Evolutionary conservation across 2,888 invertebrate species (phyloP), one percentile per base, ranked within the genome.

Genomic region (Xanthia icteritia): DNA sequence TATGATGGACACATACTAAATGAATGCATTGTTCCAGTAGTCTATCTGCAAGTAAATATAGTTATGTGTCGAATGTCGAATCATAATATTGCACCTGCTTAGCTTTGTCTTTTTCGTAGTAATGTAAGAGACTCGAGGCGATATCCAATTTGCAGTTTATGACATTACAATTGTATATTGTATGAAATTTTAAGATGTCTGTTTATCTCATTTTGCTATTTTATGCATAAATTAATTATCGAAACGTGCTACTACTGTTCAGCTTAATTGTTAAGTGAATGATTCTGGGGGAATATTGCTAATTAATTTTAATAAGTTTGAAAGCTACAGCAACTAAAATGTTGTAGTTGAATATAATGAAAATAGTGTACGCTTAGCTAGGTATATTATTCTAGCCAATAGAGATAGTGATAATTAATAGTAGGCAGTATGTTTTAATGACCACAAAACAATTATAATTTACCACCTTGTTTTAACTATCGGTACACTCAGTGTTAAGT

Each of bases 111-210:
- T 54, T 13, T 51, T 65, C 2, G 36, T 2, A n/a, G 5, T 36
- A 66, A 60, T 58, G 23, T 66, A 17, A 48, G 15, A 56, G 20
- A 17, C 54, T 15, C n/a, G 17, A 65, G 31, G 54, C 31, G 5
- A 15, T 27, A 56, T 61, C 20, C 31, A 77, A 80, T 77, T 54
- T 69, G 31, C 77, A 76, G 36, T 82, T 69, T 31, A 2, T n/a
- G 82, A 60, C 45, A 54, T 48, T 39, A 54, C 13, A 31, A 23
- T n/a, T n/a, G n/a, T n/a, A n/a, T n/a, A 54, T 54, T 15, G 17
- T 56, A 15, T 36, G 36, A n/a, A 64, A 56, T n/a, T 1, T 61
- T 17, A 73, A 36, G 39, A 27, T 13, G n/a, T 9, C 17, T 20
- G 36, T 27, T 45, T 54, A 31, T n/a, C 31, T 39, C 0, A 80